Percentiles rank a stretch among this genome's conserved stretches.
These are phyloP conservation scores for Cryptotermes secundus DNA, from an alignment of 1,140 invertebrate genomes.

Conservation along the genomic window DNA sequence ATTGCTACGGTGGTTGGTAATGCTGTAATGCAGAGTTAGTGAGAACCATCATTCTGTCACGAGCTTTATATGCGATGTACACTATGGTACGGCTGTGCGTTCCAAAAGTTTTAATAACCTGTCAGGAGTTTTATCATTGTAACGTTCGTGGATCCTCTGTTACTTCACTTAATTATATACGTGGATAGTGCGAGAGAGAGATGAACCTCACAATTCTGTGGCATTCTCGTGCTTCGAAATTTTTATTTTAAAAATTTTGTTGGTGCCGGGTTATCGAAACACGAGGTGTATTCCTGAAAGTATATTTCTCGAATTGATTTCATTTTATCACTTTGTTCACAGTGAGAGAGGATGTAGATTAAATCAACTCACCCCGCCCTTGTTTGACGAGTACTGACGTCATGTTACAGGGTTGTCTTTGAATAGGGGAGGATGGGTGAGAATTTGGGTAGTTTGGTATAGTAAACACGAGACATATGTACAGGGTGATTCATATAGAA, in stretches of 20 bases:
- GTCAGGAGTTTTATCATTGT: not conserved
- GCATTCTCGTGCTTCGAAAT: not conserved
- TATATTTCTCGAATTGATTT: too few relatives aligned
- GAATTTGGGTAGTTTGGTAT: too few relatives aligned
- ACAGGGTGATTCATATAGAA: too few relatives aligned
- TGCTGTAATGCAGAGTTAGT: not conserved
- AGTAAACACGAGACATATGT: too few relatives aligned
- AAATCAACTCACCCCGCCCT: too few relatives aligned
- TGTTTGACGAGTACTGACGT: too few relatives aligned
- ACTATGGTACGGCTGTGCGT: not conserved
- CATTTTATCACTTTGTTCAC: too few relatives aligned
- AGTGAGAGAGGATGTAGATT: too few relatives aligned
- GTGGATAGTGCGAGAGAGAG: not conserved
- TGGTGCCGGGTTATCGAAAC: not conserved
- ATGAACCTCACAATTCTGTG: not conserved
- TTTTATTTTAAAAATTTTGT: not conserved
- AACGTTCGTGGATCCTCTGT: not conserved
- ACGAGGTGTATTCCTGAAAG: not conserved
- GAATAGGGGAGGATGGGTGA: too few relatives aligned
- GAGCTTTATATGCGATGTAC: not conserved
- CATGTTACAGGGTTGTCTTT: too few relatives aligned
- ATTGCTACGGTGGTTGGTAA: not conserved
- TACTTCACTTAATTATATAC: not conserved
- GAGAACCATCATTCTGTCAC: not conserved
- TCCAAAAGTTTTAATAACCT: slow-evolving; percentile 7